A percentile compares a stretch with the other conserved stretches of the same genome.
Conservation (phyloP, 2,797 vertebrate species). For the Danio jaintianensis region DNA sequence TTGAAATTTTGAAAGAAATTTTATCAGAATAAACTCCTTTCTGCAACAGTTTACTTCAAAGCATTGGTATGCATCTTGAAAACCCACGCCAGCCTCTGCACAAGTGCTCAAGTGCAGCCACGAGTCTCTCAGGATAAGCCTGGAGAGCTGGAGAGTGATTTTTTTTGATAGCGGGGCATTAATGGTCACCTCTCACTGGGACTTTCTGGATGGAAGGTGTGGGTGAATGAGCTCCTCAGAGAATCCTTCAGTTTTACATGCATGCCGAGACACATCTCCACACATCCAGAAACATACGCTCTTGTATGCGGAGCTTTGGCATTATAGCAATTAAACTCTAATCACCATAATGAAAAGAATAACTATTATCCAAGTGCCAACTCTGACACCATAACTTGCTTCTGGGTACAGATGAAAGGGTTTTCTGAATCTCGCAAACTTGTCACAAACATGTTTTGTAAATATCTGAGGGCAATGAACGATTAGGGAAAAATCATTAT, state of each 20-base stretch:
- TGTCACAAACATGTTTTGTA: slow-evolving; percentile 31
- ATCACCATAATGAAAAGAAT: slow-evolving; percentile 35
- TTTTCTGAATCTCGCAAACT: slow-evolving; percentile 14
- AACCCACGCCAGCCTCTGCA: slow-evolving; percentile 32
- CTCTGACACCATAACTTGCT: not conserved
- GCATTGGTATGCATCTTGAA: slow-evolving; percentile 11
- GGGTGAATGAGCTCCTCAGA: slow-evolving; percentile 15
- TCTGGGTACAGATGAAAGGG: slow-evolving; percentile 23
- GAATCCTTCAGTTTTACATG: slow-evolving; percentile 24
- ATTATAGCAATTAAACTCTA: slow-evolving; percentile 32
- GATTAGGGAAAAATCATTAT: slow-evolving; percentile 16
- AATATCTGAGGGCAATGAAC: slow-evolving; percentile 12
- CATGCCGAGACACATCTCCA: slow-evolving; percentile 42
- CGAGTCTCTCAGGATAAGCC: slow-evolving; percentile 15
- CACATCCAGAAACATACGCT: slow-evolving; percentile 31
- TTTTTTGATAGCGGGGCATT: slow-evolving; percentile 15
- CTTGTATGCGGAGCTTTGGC: slow-evolving; percentile 15
- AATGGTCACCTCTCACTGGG: slow-evolving; percentile 34
- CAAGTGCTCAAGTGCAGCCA: slow-evolving; percentile 30
- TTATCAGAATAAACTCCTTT: too few relatives aligned
- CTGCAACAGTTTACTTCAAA: not conserved
- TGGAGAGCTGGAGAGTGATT: slow-evolving; percentile 31
- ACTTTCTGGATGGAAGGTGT: slow-evolving; percentile 21
- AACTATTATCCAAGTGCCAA: slow-evolving; percentile 31
- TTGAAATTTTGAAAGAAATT: too few relatives aligned